Evolutionary conservation across 2,888 invertebrate species (phyloP).

Genomic region (Aricia artaxerxes): DNA sequence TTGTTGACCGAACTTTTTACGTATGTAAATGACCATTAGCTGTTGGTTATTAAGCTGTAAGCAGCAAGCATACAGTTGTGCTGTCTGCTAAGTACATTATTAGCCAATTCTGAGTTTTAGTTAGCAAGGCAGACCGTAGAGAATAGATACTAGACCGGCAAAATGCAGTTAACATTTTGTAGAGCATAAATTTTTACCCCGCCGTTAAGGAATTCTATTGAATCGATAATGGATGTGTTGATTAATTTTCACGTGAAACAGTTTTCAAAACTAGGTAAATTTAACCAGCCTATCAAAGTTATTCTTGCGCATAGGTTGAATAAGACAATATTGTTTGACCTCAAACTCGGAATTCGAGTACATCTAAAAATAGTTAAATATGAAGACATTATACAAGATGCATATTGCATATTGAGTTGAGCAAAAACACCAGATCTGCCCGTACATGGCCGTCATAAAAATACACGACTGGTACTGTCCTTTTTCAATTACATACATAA

Average conservation of each 20-base stretch:
- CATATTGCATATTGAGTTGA: neutral
- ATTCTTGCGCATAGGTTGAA: neutral
- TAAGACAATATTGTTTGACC: neutral
- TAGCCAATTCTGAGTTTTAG: no score
- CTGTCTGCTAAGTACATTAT: neutral
- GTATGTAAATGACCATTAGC: neutral
- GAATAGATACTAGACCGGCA: no score
- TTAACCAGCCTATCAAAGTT: no score
- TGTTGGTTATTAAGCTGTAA: neutral
- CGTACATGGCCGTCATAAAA: slow-evolving; percentile 23
- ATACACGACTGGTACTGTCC: slow-evolving; percentile 10
- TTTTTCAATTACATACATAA: slow-evolving; percentile 18
- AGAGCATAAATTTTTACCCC: no score
- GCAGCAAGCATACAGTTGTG: neutral
- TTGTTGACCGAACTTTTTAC: neutral
- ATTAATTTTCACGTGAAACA: no score
- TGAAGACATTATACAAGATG: slow-evolving; percentile 23
- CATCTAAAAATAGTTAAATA: slow-evolving; percentile 9
- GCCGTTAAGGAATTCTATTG: no score
- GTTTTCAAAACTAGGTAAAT: no score
- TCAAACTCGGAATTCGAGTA: neutral
- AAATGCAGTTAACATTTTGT: no score
- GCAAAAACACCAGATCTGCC: slow-evolving; percentile 14
- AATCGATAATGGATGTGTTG: no score
- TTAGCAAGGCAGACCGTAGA: no score